A percentile compares a stretch with the other conserved stretches of the same genome.
phyloP scores from a whole-genome alignment of 2,888 invertebrate species.

The Nezara viridula region DNA sequence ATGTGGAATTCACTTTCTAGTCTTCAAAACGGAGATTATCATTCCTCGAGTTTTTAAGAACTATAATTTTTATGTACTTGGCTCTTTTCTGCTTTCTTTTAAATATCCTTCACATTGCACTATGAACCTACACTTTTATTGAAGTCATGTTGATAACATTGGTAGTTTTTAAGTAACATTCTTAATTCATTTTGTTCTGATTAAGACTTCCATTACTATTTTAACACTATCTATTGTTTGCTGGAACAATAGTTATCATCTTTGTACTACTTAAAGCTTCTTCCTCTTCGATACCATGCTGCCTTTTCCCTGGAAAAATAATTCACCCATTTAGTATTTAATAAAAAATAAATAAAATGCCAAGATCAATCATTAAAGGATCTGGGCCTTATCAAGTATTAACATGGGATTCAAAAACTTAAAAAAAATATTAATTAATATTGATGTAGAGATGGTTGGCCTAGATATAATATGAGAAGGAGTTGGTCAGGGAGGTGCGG shows the following conservation, averaged over 20 bases:
- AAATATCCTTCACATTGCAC: not conserved
- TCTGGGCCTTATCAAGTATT: not conserved
- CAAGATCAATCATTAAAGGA: not conserved
- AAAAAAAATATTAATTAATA: too few species aligned
- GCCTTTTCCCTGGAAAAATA: conserved; percentile 37
- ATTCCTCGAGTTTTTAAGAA: not conserved
- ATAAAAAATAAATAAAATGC: not conserved
- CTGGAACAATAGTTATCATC: conserved; percentile 59
- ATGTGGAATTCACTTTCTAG: conserved; percentile 7
- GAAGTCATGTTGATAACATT: not conserved
- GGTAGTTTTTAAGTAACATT: not conserved
- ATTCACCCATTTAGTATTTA: not conserved
- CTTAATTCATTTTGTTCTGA: not conserved
- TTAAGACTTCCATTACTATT: not conserved
- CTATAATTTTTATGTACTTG: not conserved
- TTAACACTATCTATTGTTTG: not conserved
- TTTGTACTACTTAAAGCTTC: conserved; percentile 60
- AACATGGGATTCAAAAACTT: not conserved
- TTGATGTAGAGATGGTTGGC: too few species aligned
- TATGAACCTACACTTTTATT: not conserved
- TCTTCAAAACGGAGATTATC: conserved; percentile 1
- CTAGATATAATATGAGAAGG: too few species aligned
- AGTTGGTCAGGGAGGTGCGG: too few species aligned
- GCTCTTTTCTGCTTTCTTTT: not conserved
- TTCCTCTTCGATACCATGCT: conserved; percentile 59